phyloP scores from a whole-genome alignment of 1,140 invertebrate species.

The Doryteuthis pealeii region DNA sequence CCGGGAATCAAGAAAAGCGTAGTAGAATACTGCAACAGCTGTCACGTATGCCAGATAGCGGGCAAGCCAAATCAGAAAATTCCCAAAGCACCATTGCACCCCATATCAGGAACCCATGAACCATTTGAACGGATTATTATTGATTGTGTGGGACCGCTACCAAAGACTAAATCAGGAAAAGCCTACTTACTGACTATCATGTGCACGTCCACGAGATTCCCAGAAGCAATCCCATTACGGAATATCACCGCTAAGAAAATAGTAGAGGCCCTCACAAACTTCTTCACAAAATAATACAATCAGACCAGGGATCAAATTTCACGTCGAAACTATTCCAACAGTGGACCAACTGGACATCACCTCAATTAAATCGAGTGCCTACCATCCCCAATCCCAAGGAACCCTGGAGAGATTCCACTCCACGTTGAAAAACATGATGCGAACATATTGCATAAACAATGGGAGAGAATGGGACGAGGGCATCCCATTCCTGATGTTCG shows the following conservation, averaged over 20 bases:
- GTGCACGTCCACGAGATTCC: conserved; percentile 5
- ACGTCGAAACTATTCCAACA: conserved; percentile 23
- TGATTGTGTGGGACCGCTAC: conserved; percentile 28
- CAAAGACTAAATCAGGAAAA: too few relatives aligned
- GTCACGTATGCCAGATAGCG: too few relatives aligned
- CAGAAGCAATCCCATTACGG: too few relatives aligned
- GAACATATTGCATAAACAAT: conserved; percentile 20
- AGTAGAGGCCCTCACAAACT: too few relatives aligned
- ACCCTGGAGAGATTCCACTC: conserved; percentile 19
- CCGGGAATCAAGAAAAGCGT: conserved; percentile 17
- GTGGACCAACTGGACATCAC: conserved; percentile 20
- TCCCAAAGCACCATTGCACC: conserved; percentile 17
- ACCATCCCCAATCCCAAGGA: conserved; percentile 18
- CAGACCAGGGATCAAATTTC: too few relatives aligned
- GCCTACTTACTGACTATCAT: conserved; percentile 22
- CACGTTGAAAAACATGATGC: conserved; percentile 19
- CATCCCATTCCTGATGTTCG: conserved; percentile 30
- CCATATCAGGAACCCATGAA: conserved; percentile 25
- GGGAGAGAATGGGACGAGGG: conserved; percentile 29
- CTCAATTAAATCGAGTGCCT: conserved; percentile 16
- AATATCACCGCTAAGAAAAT: too few relatives aligned
- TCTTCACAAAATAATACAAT: too few relatives aligned
- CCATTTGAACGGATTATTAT: too few relatives aligned
- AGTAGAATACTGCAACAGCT: conserved; percentile 18
- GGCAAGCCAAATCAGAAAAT: conserved; percentile 28